Evolutionary conservation across 2,113 vertebrate genomes (phyloP), one percentile per base, ranked within the genome.

Genomic region (Trichechus manatus): DNA sequence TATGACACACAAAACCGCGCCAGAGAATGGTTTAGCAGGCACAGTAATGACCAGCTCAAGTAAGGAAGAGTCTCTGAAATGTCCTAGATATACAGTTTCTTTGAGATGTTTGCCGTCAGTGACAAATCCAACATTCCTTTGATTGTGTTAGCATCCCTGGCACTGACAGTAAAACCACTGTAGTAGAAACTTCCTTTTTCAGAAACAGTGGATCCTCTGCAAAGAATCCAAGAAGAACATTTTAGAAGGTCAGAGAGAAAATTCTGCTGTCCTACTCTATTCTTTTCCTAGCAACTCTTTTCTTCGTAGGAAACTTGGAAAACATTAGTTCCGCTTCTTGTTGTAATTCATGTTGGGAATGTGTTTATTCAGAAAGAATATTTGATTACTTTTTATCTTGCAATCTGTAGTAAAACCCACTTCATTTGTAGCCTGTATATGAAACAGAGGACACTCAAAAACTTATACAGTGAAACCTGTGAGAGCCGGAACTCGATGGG

Each of bases 1-100:
- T 89, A 1, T 87, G 96, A 88, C 94, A 94, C 63, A 82, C 11
- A 90, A 94, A 87, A 90, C 23, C 66, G 56, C 79, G 89, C 95
- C 96, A 97, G 93, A 91, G 86, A 97, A 88, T 91, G 78, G n/a
- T 91, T 96, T 97, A 97, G 87, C 93, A 95, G 92, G 80, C 82
- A 75, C 39, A 89, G 0, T 91, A 78, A 96, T 85, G 85, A 96
- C 79, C 68, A 92, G n/a, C 61, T 95, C 53, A 96, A 97, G 89
- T 47, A 94, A 97, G 83, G 89, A 85, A 97, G 93, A 92, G 50
- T 91, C 93, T 36, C 74, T 56, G 20, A 87, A 84, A 75, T 94
- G 77, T 92, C 80, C 79, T 61, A 89, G 66, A 81, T 96, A 88
- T 66, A 96, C 94, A 91, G 80, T 96, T 75, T 80, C 83, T 93